These are phyloP conservation scores for Chanos chanos DNA, from an alignment of 2,797 vertebrate species.

Conservation along the genomic window DNA sequence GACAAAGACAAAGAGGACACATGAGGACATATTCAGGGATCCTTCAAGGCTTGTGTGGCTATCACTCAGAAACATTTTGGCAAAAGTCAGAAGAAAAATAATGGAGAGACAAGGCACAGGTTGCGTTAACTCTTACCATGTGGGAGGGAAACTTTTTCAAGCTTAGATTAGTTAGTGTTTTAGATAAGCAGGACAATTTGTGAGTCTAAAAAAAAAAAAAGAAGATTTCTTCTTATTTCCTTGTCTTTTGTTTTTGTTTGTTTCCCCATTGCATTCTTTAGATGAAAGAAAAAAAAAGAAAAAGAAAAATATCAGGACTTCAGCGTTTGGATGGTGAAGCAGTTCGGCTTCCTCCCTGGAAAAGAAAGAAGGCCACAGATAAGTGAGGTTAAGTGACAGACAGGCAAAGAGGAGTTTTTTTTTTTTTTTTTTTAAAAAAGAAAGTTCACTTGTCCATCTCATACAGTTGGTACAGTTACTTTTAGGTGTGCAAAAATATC, in stretches of 20 bases:
- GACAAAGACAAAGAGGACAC: no score
- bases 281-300: constrained; percentile 37
- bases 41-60: no score
- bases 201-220: constrained; percentile 62
- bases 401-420: no score
- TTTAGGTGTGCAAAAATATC: no score
- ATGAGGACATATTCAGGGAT: no score
- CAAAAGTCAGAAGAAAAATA: not conserved
- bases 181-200: constrained; percentile 41
- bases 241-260: constrained; percentile 47
- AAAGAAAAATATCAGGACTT: constrained; percentile 51
- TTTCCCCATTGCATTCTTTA: constrained; percentile 53
- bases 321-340: constrained; percentile 92
- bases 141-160: constrained; percentile 47
- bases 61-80: not conserved
- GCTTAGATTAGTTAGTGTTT: constrained; percentile 65
- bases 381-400: not conserved
- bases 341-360: constrained; percentile 83
- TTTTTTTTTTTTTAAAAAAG: no score
- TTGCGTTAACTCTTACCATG: constrained; percentile 72
- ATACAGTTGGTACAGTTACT: no score
- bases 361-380: constrained; percentile 50
- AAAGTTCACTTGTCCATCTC: no score
- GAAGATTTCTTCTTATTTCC: constrained; percentile 48
- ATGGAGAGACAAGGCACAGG: constrained; percentile 52